These are phyloP conservation scores for Ophion obscuratus DNA, from an alignment of 2,888 invertebrate genomes.

Conservation along the genomic window DNA sequence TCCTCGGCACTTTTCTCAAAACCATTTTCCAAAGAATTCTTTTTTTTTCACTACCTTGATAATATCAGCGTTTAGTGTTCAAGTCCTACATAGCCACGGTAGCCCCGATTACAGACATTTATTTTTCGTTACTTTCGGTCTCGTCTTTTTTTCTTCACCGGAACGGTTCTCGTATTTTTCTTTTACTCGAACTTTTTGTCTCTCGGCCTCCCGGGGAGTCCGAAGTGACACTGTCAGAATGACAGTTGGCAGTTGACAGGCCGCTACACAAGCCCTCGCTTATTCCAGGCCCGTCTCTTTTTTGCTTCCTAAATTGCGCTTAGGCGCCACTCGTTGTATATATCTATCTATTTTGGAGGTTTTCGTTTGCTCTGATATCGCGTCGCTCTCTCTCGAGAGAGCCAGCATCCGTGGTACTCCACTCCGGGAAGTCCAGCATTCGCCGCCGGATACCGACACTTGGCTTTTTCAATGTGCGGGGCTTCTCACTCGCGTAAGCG, in stretches of 20 bases:
- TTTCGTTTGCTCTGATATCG: constrained; percentile 10
- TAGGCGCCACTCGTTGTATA: constrained; percentile 8
- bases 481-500: neutral
- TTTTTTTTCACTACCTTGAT: neutral
- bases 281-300: too few species aligned
- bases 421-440: constrained; percentile 56
- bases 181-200: neutral
- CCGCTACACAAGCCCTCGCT: too few species aligned
- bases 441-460: constrained; percentile 67
- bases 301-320: too few species aligned
- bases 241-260: neutral
- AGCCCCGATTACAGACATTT: neutral
- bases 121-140: neutral
- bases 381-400: constrained; percentile 34
- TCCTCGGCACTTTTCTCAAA: neutral
- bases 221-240: neutral
- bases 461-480: constrained; percentile 32
- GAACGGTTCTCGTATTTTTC: neutral
- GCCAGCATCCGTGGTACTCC: constrained; percentile 22
- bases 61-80: neutral
- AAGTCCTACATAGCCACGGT: neutral
- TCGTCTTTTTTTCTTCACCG: neutral
- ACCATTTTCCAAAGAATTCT: neutral
- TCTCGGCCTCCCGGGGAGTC: neutral
- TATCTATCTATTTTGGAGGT: neutral